Evolutionary conservation across 2,888 invertebrate species (phyloP).

Genomic region (Heliconius hortense): DNA sequence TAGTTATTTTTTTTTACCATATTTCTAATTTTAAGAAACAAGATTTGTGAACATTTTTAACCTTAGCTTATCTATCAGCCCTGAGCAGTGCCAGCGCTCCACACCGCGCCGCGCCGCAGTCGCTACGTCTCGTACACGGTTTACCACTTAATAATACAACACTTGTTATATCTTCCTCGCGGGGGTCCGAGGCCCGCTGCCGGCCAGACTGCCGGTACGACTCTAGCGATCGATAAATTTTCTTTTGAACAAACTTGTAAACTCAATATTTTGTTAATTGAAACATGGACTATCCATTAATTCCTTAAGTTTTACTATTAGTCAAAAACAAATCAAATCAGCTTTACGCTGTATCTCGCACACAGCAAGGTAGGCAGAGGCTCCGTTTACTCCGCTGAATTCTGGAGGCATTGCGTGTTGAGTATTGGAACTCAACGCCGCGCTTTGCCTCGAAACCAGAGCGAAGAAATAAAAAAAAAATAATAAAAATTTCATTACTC

Average conservation of each 20-base stretch:
- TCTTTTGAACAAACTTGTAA: not conserved
- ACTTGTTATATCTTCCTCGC: slow-evolving; percentile 22
- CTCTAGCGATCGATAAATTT: not conserved
- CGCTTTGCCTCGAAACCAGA: too few species aligned
- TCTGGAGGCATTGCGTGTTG: too few species aligned
- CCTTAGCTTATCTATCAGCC: not conserved
- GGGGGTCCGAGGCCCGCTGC: not conserved
- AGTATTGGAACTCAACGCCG: too few species aligned
- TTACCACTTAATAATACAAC: slow-evolving; percentile 26
- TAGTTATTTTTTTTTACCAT: too few species aligned
- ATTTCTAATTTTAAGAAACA: not conserved
- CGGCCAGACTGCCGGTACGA: not conserved
- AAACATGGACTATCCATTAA: too few species aligned
- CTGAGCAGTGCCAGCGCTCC: not conserved
- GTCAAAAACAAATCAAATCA: not conserved
- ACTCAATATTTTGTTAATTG: not conserved
- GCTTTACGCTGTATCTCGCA: not conserved
- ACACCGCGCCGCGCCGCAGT: not conserved
- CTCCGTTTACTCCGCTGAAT: too few species aligned
- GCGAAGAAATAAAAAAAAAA: too few species aligned
- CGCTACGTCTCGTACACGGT: slow-evolving; percentile 6
- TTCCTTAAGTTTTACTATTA: too few species aligned
- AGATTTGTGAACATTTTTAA: not conserved
- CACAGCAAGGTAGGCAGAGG: too few species aligned
- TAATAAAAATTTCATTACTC: too few species aligned